Percentiles rank a stretch among this genome's conserved stretches.
Conservation (phyloP, 64 coral and sea anemone species). For the Pocillopora damicornis region DNA sequence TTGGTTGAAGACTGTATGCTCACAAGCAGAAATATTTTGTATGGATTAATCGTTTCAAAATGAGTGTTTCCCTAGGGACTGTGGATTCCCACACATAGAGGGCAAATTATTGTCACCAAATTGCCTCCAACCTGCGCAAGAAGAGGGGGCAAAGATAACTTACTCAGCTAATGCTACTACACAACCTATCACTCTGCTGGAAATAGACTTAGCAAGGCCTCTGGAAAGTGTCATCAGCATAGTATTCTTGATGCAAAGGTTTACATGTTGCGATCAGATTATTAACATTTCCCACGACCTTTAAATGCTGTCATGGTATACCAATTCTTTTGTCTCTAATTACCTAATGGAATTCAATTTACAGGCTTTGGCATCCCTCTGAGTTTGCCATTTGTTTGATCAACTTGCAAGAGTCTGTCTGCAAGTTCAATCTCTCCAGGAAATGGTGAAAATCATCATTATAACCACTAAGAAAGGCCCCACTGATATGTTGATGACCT, state of each 20-base stretch:
- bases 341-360: neutral
- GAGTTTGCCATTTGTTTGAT: neutral
- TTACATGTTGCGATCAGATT: neutral
- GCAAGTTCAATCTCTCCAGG: neutral
- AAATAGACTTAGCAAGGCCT: neutral
- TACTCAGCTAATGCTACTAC: neutral
- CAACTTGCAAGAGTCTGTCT: neutral
- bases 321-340: constrained; percentile 13
- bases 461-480: neutral
- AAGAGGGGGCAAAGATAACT: no score
- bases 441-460: neutral
- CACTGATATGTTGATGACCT: neutral
- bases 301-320: constrained; percentile 24
- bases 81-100: neutral
- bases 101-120: neutral
- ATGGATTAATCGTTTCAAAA: neutral
- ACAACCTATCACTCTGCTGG: neutral
- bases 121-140: neutral
- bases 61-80: neutral
- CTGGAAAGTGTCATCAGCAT: neutral
- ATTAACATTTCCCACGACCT: constrained; percentile 34
- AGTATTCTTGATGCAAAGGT: neutral
- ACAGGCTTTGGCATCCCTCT: neutral
- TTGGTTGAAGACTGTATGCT: neutral
- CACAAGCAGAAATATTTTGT: neutral